These are phyloP conservation scores for Isurus oxyrinchus DNA, from an alignment of 2,113 vertebrate species.

Conservation along the genomic window DNA sequence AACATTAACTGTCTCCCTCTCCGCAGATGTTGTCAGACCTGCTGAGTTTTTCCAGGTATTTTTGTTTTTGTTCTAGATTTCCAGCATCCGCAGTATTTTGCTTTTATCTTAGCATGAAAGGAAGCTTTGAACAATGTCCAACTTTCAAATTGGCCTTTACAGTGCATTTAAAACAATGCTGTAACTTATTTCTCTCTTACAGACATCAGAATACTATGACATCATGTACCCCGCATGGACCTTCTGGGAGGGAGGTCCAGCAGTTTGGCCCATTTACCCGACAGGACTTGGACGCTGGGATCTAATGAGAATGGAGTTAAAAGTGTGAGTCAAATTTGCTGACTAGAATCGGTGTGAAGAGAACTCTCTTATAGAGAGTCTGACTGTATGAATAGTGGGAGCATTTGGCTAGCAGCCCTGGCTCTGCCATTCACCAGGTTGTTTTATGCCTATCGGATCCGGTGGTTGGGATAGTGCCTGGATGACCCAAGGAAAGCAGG, in stretches of 20 bases:
- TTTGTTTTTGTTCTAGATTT: no score
- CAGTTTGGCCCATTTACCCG: slow-evolving; percentile 97
- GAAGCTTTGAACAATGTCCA: not conserved
- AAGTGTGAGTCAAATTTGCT: slow-evolving; percentile 58
- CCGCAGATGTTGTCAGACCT: no score
- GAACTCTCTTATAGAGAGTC: no score
- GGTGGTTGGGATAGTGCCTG: not conserved
- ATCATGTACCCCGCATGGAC: slow-evolving; percentile 99
- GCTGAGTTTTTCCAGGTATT: no score
- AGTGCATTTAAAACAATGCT: not conserved
- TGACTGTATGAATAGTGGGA: not conserved
- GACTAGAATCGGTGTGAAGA: not conserved
- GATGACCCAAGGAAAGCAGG: not conserved
- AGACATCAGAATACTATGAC: slow-evolving; percentile 87
- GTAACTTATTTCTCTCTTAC: slow-evolving; percentile 33
- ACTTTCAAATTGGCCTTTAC: not conserved
- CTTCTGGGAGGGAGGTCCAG: slow-evolving; percentile 97
- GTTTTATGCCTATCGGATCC: not conserved
- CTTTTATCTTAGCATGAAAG: slow-evolving; percentile 19
- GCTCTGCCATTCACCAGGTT: not conserved
- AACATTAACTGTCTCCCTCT: no score
- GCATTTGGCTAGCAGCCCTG: not conserved
- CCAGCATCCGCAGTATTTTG: no score
- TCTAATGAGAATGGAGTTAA: slow-evolving; percentile 83
- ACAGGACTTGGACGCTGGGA: slow-evolving; percentile 95